Base-by-base conservation (phyloP, 2,113 vertebrate species). In the Antennarius striatus region DNA sequence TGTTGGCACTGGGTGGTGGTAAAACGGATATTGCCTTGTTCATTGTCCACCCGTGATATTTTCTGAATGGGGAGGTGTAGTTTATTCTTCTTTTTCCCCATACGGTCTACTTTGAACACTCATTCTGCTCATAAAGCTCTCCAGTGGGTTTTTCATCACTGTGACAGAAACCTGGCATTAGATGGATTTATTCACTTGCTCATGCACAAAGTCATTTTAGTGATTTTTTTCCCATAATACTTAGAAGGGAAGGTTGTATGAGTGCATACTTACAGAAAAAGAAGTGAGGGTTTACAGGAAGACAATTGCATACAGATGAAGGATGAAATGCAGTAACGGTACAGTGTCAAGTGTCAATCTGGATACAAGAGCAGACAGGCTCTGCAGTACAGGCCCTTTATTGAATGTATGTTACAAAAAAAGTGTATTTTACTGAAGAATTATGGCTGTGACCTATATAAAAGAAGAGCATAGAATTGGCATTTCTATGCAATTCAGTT, bases 111-210 rank as follows among this genome's bases (percentile, higher is more conserved):
- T 74, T 77, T 68, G 61, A 75, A 62, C 29, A 2, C 60, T 30
- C 17, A 42, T 61, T 77, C 54, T 28, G 36, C 63, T 68, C 16
- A 28, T 60, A 64, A 42, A 32, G 16, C 54, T 62, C 54, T 68
- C 56, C 10, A 2, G 32, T 8, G 29, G 57, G 50, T 71, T 58
- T 77, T 86, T 78, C 73, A 82, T 86, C 75, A 83, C 61, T 60
- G 42, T 73, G 77, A 77, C 70, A 81, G 71, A 77, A 82, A 82
- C 53, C 72, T 74, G 77, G 63, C 71, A 71, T 79, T 68, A 64
- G 58, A 70, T 46, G 17, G 51, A 85, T 84, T 67, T 73, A 73
- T 79, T 63, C 59, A 48, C 69, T 77, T 79, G 17, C 36, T 73
- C 48, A 63, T 60, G 77, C 63, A 66, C 64, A 87, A 80, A 83